Base-by-base conservation (phyloP, 2,888 invertebrate genomes). In the Drosophila demipolita region DNA sequence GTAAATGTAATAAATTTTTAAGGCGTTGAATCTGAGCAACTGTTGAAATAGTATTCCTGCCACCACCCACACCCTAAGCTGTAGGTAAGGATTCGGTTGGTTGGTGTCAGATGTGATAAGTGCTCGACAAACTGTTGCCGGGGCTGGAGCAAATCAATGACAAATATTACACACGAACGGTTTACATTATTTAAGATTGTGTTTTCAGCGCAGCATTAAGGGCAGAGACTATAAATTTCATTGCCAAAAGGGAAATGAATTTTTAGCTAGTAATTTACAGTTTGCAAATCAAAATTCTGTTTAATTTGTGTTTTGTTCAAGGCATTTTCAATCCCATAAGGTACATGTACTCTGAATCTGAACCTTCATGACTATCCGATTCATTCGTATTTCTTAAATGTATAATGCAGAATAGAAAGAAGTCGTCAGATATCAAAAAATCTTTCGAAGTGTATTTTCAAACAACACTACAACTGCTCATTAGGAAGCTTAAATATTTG, bases 1-100 rank as follows among this genome's bases (percentile, higher is more conserved):
- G 73, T 87, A 87, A 90, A 89, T 63, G 78, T 87, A 90, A 87
- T 87, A 90, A 87, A 87, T 89, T 85, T 89, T 53, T 62, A 80
- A 85, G 83, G 67, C 65, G 67, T 65, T 68, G 72, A 67, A 66
- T 75, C 65, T 63, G 60, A 67, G 86, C 67, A 53, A 77, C 72
- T 72, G 53, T 48, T 49, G 35, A 40, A 57, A 35, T 32, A 32
- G n/a, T 42, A 23, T 32, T 52, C 33, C 35, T n/a, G 23, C 17
- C 58, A 29, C 32, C 23, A 40, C 32, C 32, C 50, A 42, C 23
- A 33, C 38, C 36, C 29, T 8, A 8, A 50, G 26, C n/a, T 48
- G 26, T 32, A 59, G 58, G 42, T 40, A 57, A 54, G 68, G 54
- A 23, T 45, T 49, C 35, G 35, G 20, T 23, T 57, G 36, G 65